Conservation (phyloP, 2,888 invertebrate genomes). For the Aphodius sticticus region DNA sequence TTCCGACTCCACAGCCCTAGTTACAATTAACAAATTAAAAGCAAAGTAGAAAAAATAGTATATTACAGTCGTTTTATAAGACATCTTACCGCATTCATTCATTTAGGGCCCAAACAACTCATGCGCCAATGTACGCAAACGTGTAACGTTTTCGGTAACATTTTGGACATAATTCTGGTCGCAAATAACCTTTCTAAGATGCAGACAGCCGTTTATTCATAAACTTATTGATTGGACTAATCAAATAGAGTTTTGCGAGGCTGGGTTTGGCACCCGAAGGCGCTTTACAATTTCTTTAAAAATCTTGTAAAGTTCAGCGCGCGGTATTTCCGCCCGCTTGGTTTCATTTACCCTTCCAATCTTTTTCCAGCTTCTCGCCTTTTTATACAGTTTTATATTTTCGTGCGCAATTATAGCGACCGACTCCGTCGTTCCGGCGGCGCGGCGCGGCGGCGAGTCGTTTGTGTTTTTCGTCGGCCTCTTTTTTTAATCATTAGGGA, state of each 20-base stretch:
- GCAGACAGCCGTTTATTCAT: constrained; percentile 20
- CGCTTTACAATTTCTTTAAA: constrained; percentile 47
- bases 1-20: too few relatives aligned
- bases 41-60: too few relatives aligned
- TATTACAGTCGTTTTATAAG: too few relatives aligned
- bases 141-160: too few relatives aligned
- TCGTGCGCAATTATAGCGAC: constrained; percentile 44
- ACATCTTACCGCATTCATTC: too few relatives aligned
- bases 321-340: constrained; percentile 48
- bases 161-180: too few relatives aligned
- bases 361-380: constrained; percentile 47
- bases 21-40: too few relatives aligned
- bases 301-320: constrained; percentile 46
- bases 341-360: constrained; percentile 48
- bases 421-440: constrained; percentile 7
- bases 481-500: constrained; percentile 25
- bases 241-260: constrained; percentile 46
- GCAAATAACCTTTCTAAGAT: too few relatives aligned
- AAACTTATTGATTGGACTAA: constrained; percentile 50
- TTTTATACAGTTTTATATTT: constrained; percentile 48
- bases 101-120: too few relatives aligned
- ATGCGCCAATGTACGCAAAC: too few relatives aligned
- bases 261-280: constrained; percentile 34
- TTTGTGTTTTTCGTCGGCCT: constrained; percentile 6
- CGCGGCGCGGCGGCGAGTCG: not conserved